Percentiles rank a stretch among this genome's conserved stretches.
phyloP scores from a whole-genome alignment of 2,113 vertebrate species.

The Anser brachyrhynchus region DNA sequence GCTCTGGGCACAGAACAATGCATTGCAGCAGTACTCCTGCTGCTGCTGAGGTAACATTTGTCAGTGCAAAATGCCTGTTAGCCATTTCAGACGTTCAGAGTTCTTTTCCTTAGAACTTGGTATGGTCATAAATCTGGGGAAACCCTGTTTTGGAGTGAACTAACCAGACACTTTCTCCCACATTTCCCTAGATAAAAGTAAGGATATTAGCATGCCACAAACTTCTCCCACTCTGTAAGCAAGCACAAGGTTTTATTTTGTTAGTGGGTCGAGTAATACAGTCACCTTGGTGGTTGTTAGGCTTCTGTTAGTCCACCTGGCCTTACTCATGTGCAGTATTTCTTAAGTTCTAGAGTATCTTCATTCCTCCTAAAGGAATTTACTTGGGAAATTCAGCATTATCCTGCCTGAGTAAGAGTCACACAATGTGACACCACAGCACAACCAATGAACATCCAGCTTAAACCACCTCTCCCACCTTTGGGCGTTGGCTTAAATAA shows the following conservation, averaged over 20 bases:
- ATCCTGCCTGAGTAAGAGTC: neutral
- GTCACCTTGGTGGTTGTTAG: neutral
- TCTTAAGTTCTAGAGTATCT: neutral
- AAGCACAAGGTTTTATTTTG: neutral
- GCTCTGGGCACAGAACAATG: neutral
- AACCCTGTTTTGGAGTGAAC: neutral
- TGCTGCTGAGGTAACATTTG: neutral
- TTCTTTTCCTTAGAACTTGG: constrained; percentile 4
- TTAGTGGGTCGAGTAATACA: neutral
- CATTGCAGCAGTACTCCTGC: neutral
- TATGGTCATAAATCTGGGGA: neutral
- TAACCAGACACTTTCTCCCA: neutral
- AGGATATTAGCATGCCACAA: neutral
- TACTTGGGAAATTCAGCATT: neutral
- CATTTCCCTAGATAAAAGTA: neutral
- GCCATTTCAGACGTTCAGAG: neutral
- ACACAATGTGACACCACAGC: rapidly evolving
- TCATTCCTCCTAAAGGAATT: neutral
- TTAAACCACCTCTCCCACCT: neutral
- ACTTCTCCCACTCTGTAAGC: neutral
- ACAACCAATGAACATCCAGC: neutral
- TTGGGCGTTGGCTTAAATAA: constrained; percentile 41
- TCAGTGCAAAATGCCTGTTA: neutral
- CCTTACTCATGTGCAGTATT: neutral
- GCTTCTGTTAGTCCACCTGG: neutral